Evolutionary conservation across 1,140 invertebrate genomes (phyloP), one percentile per base, ranked within the genome.

Genomic region (Propsilocerus akamusi): DNA sequence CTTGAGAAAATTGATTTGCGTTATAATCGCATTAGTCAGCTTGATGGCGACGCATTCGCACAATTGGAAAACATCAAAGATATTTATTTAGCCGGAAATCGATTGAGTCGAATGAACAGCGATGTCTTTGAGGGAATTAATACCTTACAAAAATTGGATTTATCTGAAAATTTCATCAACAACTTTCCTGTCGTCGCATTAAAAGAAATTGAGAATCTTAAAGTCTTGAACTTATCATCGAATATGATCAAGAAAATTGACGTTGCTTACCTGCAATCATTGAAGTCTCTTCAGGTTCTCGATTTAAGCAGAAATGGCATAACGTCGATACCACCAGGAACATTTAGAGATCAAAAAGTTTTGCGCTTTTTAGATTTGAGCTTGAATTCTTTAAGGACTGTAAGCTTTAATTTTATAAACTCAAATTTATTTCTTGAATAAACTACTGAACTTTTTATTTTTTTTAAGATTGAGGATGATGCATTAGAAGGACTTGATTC

Each of bases 231-330:
- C 60, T 63, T 90, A 3, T 86, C 83, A 8, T 81, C 84, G 26
- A 92, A 92, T 68, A 74, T 88, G 62, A 80, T 91, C 41, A 72
- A 82, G 76, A 76, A 63, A 68, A 74, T 80, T 61, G 84, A 78
- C 59, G 78, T 72, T 56, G 72, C 69, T 10, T 74, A 86, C 57
- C 65, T 87, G 49, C 70, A 72, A 49, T 68, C 75, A 5, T 61
- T 89, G 46, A 67, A 68, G 1, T 71, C 72, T 1, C 61, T 94
- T 12, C 76, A 89, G 67, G 71, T 78, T 14, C 61, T 94, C 51
- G 87, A 92, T 62, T 62, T 94, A 12, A 88, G 83, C 55, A 72
- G 86, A 49, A 93, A 94, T 58, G 81, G 80, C 55, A 79, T 94
- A 11, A 80, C 78, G 1, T 81, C 83, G 52, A 74, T 94, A 34